Evolutionary conservation across 2,113 vertebrate species (phyloP), one percentile per base, ranked within the genome.

Genomic region (Campylorhamphus procurvoides): DNA sequence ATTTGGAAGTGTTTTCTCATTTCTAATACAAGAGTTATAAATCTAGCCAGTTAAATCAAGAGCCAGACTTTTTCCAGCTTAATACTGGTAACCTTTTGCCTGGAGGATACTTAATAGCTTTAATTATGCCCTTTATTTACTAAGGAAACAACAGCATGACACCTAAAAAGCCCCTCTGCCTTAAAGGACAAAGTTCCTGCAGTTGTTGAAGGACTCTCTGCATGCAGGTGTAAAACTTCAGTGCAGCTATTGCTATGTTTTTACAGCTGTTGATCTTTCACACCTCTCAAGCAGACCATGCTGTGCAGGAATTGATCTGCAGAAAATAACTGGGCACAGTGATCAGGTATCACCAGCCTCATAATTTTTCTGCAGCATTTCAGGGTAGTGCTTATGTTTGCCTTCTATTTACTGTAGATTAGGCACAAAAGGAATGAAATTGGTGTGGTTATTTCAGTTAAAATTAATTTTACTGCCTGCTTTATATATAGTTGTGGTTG

Each of bases 71-170:
- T 95, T 87, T 29, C 17, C 28, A 31, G 29, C 25, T 84, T 94
- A 80, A 53, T 92, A 90, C 5, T 62, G 18, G 59, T 82, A 56
- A 58, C 50, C 47, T 66, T 94, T 95, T 77, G 20, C 79, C 62
- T 89, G 37, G 56, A 91, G 85, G 79, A 91, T 63, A 75, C 37
- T 39, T 80, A 88, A 77, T 83, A 91, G 75, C 59, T 87, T 95
- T 97, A 97, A 97, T 97, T 98, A 92, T 15, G 14, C 31, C 39
- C 56, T 59, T 75, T 96, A 91, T 97, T 98, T 97, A 81, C 94
- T 96, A 60, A 96, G 50, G 87, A 97, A 89, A 96, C 69, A 97
- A 49, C 84, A 88, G 47, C 50, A 89, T 85, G 81, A 87, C 73
- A 89, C 74, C 95, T 97, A 55, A 92, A 96, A 82, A 44, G 46